A percentile compares a stretch with the other conserved stretches of the same genome.
These are phyloP conservation scores for Thalassoma bifasciatum DNA, from an alignment of 2,113 vertebrate species.

Conservation along the genomic window DNA sequence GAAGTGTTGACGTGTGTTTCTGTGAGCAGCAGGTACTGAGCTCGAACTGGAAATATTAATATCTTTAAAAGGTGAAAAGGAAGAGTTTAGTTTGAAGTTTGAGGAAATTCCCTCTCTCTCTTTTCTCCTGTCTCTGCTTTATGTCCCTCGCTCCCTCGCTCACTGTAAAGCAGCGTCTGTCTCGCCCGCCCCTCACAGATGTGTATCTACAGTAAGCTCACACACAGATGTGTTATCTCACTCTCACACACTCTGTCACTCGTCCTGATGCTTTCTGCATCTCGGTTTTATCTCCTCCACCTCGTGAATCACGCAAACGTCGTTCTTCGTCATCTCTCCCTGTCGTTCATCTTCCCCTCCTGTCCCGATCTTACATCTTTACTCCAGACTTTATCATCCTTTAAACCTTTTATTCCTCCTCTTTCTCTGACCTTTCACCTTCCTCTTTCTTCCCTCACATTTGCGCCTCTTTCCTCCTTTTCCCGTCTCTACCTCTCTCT, in stretches of 20 bases:
- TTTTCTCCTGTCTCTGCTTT: slow-evolving; percentile 22
- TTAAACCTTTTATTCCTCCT: not conserved
- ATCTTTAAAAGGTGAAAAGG: too few species aligned
- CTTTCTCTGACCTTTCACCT: not conserved
- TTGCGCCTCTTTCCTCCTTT: not conserved
- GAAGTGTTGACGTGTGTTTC: too few species aligned
- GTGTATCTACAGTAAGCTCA: not conserved
- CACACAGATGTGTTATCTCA: slow-evolving; percentile 1
- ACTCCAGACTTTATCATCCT: not conserved
- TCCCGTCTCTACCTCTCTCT: not conserved
- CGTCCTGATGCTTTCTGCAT: not conserved
- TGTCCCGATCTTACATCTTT: not conserved
- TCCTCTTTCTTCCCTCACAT: not conserved
- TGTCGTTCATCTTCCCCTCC: not conserved
- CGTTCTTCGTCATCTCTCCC: not conserved
- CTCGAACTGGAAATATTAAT: too few species aligned
- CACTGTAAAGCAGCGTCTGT: not conserved
- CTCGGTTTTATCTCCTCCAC: slow-evolving; percentile 32
- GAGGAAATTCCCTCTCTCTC: too few species aligned
- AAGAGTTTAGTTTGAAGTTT: too few species aligned
- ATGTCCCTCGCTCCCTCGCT: slow-evolving; percentile 24
- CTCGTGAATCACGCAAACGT: slow-evolving; percentile 30
- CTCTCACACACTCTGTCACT: slow-evolving; percentile 4
- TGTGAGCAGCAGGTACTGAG: too few species aligned
- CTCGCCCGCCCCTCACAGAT: slow-evolving; percentile 36